phyloP scores from a whole-genome alignment of 2,888 invertebrate species.

The Harpalus rufipes region DNA sequence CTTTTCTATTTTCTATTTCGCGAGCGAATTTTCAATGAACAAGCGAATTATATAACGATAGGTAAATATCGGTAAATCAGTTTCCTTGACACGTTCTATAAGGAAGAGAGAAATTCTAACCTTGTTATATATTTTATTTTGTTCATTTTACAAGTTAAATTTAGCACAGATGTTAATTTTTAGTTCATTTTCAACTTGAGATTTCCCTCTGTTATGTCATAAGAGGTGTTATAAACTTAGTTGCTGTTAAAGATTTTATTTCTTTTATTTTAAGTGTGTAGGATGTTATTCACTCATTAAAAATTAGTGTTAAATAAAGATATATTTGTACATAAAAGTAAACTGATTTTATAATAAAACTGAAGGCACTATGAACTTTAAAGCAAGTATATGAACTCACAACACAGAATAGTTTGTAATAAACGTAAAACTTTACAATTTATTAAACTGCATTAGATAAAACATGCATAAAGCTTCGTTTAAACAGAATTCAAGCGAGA shows the following conservation, averaged over 20 bases:
- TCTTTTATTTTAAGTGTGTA: conserved; percentile 9
- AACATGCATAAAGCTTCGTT: conserved; percentile 52
- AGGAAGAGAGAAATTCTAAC: conserved; percentile 48
- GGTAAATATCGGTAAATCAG: conserved; percentile 65
- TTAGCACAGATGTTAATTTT: conserved; percentile 32
- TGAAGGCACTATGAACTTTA: conserved; percentile 50
- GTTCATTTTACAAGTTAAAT: conserved; percentile 23
- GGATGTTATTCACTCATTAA: conserved; percentile 31
- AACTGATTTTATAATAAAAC: conserved; percentile 48
- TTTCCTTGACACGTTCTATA: conserved; percentile 48
- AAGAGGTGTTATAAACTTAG: background rate
- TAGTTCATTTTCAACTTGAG: background rate
- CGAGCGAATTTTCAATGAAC: conserved; percentile 53
- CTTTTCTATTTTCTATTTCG: conserved; percentile 56
- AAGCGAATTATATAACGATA: conserved; percentile 64
- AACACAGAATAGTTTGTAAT: conserved; percentile 53
- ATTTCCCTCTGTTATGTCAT: background rate
- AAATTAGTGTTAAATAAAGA: conserved; percentile 40
- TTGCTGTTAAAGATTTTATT: conserved; percentile 1
- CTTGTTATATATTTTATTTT: conserved; percentile 55
- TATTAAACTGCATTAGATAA: conserved; percentile 54
- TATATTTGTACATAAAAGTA: conserved; percentile 22
- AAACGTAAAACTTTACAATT: conserved; percentile 55
- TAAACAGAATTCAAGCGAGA: conserved; percentile 39
- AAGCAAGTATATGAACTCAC: conserved; percentile 54